Evolutionary conservation across 2,113 vertebrate species (phyloP).

Genomic region (Poecile atricapillus): DNA sequence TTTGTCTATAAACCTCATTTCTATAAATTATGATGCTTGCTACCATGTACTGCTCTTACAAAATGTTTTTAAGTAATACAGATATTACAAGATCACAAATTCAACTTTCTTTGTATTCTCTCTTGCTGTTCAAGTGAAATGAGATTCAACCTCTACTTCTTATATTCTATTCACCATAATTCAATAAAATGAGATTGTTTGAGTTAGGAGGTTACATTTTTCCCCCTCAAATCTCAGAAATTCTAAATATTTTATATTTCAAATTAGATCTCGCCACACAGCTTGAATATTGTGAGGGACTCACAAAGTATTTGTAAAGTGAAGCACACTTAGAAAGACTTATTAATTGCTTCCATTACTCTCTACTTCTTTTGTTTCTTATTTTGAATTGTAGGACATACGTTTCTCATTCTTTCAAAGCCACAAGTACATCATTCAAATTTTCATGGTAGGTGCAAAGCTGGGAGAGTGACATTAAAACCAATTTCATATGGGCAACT

Average conservation of each 20-base stretch:
- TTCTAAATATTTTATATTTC: neutral
- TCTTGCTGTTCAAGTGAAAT: neutral
- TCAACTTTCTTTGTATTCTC: neutral
- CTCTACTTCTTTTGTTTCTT: neutral
- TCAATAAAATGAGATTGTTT: neutral
- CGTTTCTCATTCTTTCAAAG: neutral
- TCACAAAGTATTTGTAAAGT: neutral
- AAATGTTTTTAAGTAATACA: neutral
- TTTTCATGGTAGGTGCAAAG: neutral
- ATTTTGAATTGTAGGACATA: neutral
- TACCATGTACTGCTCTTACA: neutral
- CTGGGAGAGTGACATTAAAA: neutral
- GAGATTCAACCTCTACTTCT: neutral
- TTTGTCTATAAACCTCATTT: neutral
- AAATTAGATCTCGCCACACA: neutral
- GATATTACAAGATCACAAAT: neutral
- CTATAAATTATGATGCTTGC: neutral
- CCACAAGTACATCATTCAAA: neutral
- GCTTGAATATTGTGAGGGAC: neutral
- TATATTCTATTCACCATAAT: neutral
- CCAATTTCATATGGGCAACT: neutral
- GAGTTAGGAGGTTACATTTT: neutral
- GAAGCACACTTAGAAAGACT: neutral
- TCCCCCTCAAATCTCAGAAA: neutral
- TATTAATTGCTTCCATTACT: neutral